Base-by-base conservation (phyloP, 2,888 invertebrate species). In the Drosophila gaucha region DNA sequence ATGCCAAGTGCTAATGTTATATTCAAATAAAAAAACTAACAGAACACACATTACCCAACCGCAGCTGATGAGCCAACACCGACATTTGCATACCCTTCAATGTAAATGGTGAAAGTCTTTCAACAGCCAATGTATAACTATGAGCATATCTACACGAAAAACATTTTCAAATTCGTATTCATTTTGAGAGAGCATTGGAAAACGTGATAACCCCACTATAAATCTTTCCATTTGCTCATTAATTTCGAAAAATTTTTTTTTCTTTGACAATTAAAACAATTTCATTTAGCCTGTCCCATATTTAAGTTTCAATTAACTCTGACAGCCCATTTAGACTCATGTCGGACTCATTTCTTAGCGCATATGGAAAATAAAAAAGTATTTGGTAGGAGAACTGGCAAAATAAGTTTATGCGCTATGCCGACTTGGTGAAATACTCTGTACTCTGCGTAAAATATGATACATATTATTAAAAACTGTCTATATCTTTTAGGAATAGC, bases 1-100 rank as follows among this genome's bases (percentile, higher is more conserved):
- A 71, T 63, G 67, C 71, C 74, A 71, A 72, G 54, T 63, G 63
- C 49, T 62, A 63, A 68, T 72, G 65, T 44, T 64, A 41, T 51
- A 35, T 22, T 12, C 31, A 47, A 35, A 31, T 10, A 16, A n/a
- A 8, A 10, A 1, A n/a, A 26, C 16, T 12, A 26, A 35, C 33
- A 3, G 14, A n/a, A n/a, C 14, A 38, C 39, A 24, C 6, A 22
- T 14, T 3, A 2, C 18, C 9, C 41, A 26, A 10, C 6, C 6
- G 6, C 43, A 10, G 14, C 28, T n/a, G n/a, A n/a, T n/a, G n/a
- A 3, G 8, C 39, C 0, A 12, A 6, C 20, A n/a, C 12, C 39
- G 46, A 24, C 30, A 14, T 18, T 24, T 31, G 16, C 10, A 60
- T 44, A 36, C 62, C 18, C 59, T 58, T 14, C 3, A 14, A n/a